These are phyloP conservation scores for Dromaius novaehollandiae DNA, from an alignment of 2,113 vertebrate species.

Conservation along the genomic window DNA sequence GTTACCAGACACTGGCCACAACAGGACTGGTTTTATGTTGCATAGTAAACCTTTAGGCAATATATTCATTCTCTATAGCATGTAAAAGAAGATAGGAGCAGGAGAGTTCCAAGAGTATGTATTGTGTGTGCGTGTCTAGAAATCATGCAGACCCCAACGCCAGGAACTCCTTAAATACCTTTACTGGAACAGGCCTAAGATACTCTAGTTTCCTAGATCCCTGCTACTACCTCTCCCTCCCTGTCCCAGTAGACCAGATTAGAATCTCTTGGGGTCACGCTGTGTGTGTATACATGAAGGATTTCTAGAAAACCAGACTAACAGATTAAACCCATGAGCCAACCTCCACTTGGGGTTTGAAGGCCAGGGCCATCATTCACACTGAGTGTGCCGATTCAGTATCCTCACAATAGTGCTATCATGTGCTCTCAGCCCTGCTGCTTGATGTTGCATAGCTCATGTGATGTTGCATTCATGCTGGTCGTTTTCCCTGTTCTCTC, in stretches of 20 bases:
- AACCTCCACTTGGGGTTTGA: background rate
- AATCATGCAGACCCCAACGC: background rate
- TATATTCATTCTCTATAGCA: background rate
- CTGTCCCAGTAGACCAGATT: background rate
- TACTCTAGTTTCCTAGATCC: background rate
- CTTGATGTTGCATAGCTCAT: background rate
- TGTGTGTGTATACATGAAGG: background rate
- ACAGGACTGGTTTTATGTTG: background rate
- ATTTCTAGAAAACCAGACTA: background rate
- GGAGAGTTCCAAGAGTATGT: background rate
- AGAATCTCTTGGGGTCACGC: background rate
- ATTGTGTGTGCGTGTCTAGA: too few relatives aligned
- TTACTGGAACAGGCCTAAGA: background rate
- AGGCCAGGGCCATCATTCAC: too few relatives aligned
- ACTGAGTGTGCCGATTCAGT: accelerated
- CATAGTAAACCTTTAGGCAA: background rate
- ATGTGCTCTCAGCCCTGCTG: accelerated
- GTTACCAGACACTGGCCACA: background rate
- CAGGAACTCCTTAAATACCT: background rate
- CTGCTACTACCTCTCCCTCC: background rate
- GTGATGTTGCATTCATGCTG: background rate
- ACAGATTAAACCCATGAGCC: background rate
- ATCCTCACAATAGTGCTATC: background rate
- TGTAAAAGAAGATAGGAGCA: background rate
- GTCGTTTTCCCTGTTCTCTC: background rate